Percentiles rank a stretch among this genome's conserved stretches.
These are phyloP conservation scores for Metacarcinus magister DNA, from an alignment of 2,888 invertebrate genomes.

Conservation along the genomic window DNA sequence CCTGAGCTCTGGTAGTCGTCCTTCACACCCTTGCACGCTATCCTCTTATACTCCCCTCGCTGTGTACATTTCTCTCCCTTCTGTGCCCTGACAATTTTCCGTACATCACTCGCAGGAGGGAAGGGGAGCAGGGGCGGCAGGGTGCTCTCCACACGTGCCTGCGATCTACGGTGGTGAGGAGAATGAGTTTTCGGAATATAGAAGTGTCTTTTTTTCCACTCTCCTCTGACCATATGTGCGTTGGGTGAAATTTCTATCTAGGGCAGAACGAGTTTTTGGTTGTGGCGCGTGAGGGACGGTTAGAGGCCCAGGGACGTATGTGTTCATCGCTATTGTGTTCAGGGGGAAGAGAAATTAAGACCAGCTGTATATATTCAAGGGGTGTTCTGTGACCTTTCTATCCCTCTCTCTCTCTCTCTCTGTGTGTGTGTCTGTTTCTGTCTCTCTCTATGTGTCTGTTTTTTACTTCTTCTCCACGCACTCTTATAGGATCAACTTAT, in stretches of 20 bases:
- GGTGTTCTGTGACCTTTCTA: not conserved
- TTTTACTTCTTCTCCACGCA: not conserved
- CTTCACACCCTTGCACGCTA: constrained; percentile 22
- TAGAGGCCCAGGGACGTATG: not conserved
- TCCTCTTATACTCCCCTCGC: constrained; percentile 36
- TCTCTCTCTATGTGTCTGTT: not conserved
- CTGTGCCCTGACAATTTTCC: constrained; percentile 33
- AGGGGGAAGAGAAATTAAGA: constrained; percentile 20
- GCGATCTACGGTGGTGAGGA: not conserved
- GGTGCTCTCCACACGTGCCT: constrained; percentile 8
- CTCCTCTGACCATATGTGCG: not conserved
- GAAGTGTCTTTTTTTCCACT: not conserved
- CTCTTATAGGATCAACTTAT: not conserved
- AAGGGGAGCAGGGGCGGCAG: not conserved
- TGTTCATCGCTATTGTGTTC: constrained; percentile 35
- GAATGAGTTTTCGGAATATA: constrained; percentile 32
- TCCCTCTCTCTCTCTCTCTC: not conserved
- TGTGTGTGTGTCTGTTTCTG: not conserved
- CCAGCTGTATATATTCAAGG: not conserved
- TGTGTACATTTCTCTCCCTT: constrained; percentile 41
- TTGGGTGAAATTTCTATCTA: not conserved
- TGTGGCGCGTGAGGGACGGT: not conserved
- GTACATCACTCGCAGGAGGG: constrained; percentile 16
- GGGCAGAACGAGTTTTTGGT: not conserved
- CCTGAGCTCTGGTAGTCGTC: not conserved